Percentiles rank a stretch among this genome's conserved stretches.
phyloP scores from a whole-genome alignment of 2,888 invertebrate species.

The Epinotia demarniana region DNA sequence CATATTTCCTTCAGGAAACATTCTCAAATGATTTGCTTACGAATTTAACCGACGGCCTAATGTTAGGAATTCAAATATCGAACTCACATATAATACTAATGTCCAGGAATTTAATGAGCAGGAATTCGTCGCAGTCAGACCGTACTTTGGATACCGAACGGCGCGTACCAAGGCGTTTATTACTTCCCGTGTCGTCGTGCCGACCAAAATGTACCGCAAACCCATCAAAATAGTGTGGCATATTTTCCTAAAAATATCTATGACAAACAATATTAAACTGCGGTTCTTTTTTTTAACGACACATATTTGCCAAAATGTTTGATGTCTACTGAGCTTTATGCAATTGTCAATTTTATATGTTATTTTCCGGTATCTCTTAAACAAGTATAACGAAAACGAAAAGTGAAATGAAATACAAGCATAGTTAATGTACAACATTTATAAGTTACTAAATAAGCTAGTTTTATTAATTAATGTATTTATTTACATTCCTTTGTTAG shows the following conservation, averaged over 20 bases:
- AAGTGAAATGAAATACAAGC: too few species aligned
- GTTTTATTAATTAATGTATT: too few species aligned
- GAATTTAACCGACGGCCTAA: background rate
- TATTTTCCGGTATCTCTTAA: too few species aligned
- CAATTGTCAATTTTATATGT: slow-evolving; percentile 24
- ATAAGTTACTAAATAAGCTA: too few species aligned
- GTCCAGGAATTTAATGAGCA: slow-evolving; percentile 55
- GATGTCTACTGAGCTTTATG: slow-evolving; percentile 12
- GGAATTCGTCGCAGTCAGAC: slow-evolving; percentile 54
- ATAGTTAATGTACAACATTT: too few species aligned
- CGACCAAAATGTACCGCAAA: slow-evolving; percentile 67
- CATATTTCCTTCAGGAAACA: background rate
- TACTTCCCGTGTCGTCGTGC: slow-evolving; percentile 74
- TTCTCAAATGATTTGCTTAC: background rate
- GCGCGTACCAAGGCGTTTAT: slow-evolving; percentile 66
- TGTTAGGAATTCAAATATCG: slow-evolving; percentile 48
- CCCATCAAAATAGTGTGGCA: slow-evolving; percentile 70
- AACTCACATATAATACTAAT: slow-evolving; percentile 49
- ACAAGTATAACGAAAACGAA: too few species aligned
- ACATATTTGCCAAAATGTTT: slow-evolving; percentile 31
- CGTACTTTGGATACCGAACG: slow-evolving; percentile 57
- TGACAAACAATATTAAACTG: slow-evolving; percentile 45
- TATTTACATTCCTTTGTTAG: background rate
- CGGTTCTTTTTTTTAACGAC: slow-evolving; percentile 30
- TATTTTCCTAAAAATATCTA: slow-evolving; percentile 66